Conservation (phyloP, 2,113 vertebrate genomes). For the Sphyrna mokarran region DNA sequence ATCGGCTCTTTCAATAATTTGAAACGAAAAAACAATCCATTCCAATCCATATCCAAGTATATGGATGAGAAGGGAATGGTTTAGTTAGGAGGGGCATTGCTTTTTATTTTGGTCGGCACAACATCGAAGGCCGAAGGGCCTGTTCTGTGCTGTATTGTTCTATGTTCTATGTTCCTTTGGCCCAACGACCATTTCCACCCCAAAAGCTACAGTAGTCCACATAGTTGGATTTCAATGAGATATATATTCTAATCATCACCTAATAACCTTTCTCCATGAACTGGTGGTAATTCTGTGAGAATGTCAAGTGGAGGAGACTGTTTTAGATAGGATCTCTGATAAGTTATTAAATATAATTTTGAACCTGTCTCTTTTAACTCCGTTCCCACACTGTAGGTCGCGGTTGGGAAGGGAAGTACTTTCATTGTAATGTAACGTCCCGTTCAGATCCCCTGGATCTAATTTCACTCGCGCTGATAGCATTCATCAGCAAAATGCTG, state of each 20-base stretch:
- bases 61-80: too few relatives aligned
- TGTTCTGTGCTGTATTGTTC: too few relatives aligned
- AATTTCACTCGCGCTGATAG: conserved; percentile 93
- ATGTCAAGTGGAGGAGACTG: not conserved
- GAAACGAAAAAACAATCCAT: not conserved
- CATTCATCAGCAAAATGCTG: conserved; percentile 97
- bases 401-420: conserved; percentile 27
- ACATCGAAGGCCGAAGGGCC: too few relatives aligned
- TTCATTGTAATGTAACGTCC: conserved; percentile 25
- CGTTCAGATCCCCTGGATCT: conserved; percentile 72
- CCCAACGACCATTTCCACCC: not conserved
- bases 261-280: not conserved
- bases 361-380: conserved; percentile 14
- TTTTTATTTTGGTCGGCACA: too few relatives aligned
- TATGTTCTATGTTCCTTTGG: too few relatives aligned
- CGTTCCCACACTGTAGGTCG: conserved; percentile 35
- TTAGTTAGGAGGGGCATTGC: too few relatives aligned
- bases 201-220: not conserved
- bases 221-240: not conserved
- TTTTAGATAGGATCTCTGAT: conserved; percentile 29
- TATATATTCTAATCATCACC: not conserved
- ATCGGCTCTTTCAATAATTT: not conserved
- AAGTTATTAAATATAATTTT: conserved; percentile 35
- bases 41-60: too few relatives aligned
- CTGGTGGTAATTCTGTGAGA: not conserved